These are phyloP conservation scores for Uropsilus gracilis DNA, from an alignment of 2,113 vertebrate genomes.

Conservation along the genomic window DNA sequence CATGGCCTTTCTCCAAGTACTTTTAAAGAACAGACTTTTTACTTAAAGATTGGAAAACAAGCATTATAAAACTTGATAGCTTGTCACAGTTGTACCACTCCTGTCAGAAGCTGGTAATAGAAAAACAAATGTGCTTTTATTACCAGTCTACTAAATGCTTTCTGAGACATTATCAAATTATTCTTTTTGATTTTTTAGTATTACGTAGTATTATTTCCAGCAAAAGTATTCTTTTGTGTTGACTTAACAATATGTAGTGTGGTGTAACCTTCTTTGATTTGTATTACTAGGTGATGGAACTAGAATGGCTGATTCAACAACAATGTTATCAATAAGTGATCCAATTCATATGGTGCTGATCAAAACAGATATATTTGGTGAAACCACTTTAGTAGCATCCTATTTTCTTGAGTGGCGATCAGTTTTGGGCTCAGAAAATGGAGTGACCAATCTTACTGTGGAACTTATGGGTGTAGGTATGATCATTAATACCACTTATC, in stretches of 20 bases:
- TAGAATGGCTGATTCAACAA: conserved; percentile 94
- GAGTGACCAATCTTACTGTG: conserved; percentile 89
- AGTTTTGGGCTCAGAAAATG: conserved; percentile 90
- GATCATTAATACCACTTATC: conserved; percentile 72
- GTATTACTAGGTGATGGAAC: conserved; percentile 90
- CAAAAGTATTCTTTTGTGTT: conserved; percentile 22
- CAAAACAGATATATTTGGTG: conserved; percentile 92
- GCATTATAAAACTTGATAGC: neutral
- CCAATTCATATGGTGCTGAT: conserved; percentile 96
- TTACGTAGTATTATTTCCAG: conserved; percentile 32
- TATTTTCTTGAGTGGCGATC: conserved; percentile 97
- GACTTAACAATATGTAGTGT: conserved; percentile 22
- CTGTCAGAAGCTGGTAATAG: conserved; percentile 4
- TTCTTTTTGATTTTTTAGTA: conserved; percentile 7
- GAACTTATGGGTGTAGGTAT: conserved; percentile 98
- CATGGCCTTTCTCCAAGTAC: neutral
- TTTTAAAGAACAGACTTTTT: neutral
- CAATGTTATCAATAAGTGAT: conserved; percentile 96
- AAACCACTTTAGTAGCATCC: conserved; percentile 94
- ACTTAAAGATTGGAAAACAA: neutral
- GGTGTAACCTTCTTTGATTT: conserved; percentile 57
- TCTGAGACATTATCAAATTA: conserved; percentile 38
- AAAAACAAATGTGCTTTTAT: neutral
- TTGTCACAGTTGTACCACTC: neutral
- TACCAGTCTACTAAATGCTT: neutral